A percentile compares a stretch with the other conserved stretches of the same genome.
phyloP scores from a whole-genome alignment of 1,140 invertebrate genomes.

The Drosophila equinoxialis region DNA sequence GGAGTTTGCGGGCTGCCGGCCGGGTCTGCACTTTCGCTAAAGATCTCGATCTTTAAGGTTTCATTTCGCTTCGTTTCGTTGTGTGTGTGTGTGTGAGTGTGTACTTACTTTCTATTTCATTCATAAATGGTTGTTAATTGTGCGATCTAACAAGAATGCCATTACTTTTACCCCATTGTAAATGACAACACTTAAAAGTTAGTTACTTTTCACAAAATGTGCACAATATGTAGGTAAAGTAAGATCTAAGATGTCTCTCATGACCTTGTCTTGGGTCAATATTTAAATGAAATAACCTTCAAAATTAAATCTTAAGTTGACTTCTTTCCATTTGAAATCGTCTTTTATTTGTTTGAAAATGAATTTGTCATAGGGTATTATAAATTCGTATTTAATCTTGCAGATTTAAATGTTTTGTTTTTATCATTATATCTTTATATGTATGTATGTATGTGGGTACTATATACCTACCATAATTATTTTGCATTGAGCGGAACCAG shows the following conservation, averaged over 20 bases:
- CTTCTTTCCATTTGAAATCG: no score
- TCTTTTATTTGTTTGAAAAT: no score
- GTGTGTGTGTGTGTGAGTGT: constrained; percentile 8
- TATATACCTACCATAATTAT: constrained; percentile 23
- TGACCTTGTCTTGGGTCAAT: no score
- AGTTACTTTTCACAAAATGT: no score
- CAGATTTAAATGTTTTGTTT: not conserved
- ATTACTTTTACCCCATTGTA: constrained; percentile 38
- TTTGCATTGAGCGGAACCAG: constrained; percentile 50
- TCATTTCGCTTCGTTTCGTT: constrained; percentile 38
- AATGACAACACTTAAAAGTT: not conserved
- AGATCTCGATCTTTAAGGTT: constrained; percentile 56
- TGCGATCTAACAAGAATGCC: constrained; percentile 46
- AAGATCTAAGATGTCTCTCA: no score
- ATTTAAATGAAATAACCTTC: no score
- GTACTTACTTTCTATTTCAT: constrained; percentile 75
- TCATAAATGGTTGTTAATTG: constrained; percentile 58
- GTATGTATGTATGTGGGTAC: not conserved
- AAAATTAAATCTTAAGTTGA: no score
- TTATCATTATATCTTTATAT: not conserved
- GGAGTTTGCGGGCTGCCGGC: constrained; percentile 27
- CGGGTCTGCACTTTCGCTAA: constrained; percentile 65
- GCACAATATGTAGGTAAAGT: no score
- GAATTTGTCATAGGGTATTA: not conserved
- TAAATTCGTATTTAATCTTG: not conserved